Base-by-base conservation (phyloP, 2,888 invertebrate genomes). In the Acleris emargana region DNA sequence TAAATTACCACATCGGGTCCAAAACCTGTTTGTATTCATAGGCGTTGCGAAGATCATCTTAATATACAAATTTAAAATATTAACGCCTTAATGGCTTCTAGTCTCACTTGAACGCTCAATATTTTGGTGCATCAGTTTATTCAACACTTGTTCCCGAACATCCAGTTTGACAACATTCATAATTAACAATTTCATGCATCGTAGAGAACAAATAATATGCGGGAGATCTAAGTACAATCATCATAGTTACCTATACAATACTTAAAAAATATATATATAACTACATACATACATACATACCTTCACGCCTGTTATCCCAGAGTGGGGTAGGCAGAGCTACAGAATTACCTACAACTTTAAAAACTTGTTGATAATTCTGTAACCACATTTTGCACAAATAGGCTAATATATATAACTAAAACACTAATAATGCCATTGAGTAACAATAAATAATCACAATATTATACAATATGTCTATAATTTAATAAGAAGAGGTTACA, bases 121-220 rank as follows among this genome's bases (percentile, higher is more conserved):
- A 76, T 74, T 58, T 81, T 81, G 86, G 84, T 84, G 83, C 79
- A 78, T 82, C 70, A 73, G 73, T 76, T 71, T 76, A 80, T 79
- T 80, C 71, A 77, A 77, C 75, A 76, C 71, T 85, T 86, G 86
- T 79, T 86, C 86, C 86, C 84, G 75, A 73, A 69, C 72, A 61
- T 43, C 67, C 62, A 61, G 51, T 45, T 61, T 51, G 51, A 50
- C 57, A 55, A 59, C 49, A 54, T 64, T 59, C 42, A 11, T 13
- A 13, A n/a, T n/a, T 47, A 47, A 55, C 50, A 55, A 55, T 45
- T 49, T 25, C 16, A 17, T 47, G 45, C 55, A 42, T 60, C 28
- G 59, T 59, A 51, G 17, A 57, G n/a, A 25, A 45, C 25, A 45
- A 52, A 58, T 18, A 60, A 22, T 18, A 55, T 18, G 18, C 45